Evolutionary conservation across 2,797 vertebrate genomes (phyloP), one percentile per base, ranked within the genome.

Genomic region (Adrianichthys oophorus): DNA sequence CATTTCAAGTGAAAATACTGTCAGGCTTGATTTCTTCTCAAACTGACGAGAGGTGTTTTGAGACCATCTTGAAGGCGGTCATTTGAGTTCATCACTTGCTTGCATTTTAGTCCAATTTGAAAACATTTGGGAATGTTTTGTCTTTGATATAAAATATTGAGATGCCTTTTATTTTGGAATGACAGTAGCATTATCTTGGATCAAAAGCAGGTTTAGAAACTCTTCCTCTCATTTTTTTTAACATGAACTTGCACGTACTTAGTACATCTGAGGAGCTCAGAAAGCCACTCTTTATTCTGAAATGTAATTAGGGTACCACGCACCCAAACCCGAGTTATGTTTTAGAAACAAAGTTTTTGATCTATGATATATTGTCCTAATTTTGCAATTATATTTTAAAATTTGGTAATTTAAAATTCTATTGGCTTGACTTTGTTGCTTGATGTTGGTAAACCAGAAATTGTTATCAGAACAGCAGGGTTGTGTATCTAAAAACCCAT

Each of bases 61-160:
- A 94, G 93, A 89, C 74, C 66, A 58, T 80, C 84, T 85, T 90
- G 87, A 78, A 88, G 82, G 86, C 65, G 72, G 72, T 61, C 74
- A 72, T 62, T 72, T 79, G 89, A 90, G 78, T 79, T 67, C 86
- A 91, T 94, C 94, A 93, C 92, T 73, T 86, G 91, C 32, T 37
- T 94, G 88, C 84, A 92, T 92, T 92, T 93, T 70, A 79, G 81
- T 82, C 78, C 77, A 91, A 86, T 94, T 94, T 92, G 87, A 86
- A 92, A 93, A 94, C 93, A 96, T 93, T 85, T 96, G 94, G 93
- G 86, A 95, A 92, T 93, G 87, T 87, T 96, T 96, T 95, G 87
- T 86, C 72, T 87, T 83, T 84, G 79, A 93, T 90, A 92, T 94
- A 90, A 93, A 94, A 88, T 74, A 83, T 72, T 55, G 70, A 87